Conservation (phyloP, 2,797 vertebrate species). For the Labroides dimidiatus region DNA sequence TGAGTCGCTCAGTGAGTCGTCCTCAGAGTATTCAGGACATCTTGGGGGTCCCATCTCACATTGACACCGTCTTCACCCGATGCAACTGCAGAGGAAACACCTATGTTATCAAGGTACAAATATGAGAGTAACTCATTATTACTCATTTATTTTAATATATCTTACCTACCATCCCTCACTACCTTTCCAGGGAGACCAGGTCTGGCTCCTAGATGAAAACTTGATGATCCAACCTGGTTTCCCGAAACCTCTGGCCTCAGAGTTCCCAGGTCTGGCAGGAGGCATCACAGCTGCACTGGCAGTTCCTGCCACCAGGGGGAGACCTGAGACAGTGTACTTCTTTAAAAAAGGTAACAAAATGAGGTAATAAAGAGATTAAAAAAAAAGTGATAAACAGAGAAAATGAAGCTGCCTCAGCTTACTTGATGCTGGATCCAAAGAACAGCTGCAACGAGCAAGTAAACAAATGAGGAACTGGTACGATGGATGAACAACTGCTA, state of each 20-base stretch:
- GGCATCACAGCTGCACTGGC: constrained; percentile 87
- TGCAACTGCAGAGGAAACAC: constrained; percentile 90
- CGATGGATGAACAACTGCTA: no score
- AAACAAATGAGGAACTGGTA: no score
- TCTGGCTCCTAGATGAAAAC: constrained; percentile 90
- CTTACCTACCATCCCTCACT: neutral
- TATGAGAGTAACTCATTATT: neutral
- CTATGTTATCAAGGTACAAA: constrained; percentile 92
- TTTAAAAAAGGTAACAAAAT: constrained; percentile 87
- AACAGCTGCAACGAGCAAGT: no score
- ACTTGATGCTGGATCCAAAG: no score
- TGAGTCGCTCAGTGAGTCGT: constrained; percentile 67
- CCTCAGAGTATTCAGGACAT: constrained; percentile 85
- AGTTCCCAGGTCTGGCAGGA: constrained; percentile 90
- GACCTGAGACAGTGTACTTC: constrained; percentile 90
- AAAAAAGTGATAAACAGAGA: neutral
- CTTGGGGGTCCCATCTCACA: constrained; percentile 89
- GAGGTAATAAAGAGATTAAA: neutral
- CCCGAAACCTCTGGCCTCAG: constrained; percentile 86
- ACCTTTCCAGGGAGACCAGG: constrained; percentile 83
- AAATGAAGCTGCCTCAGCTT: neutral
- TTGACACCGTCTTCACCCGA: constrained; percentile 91
- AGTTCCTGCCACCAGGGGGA: constrained; percentile 81
- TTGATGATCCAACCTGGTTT: constrained; percentile 87
- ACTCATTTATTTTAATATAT: no score